Evolutionary conservation across 2,888 invertebrate genomes (phyloP).

Genomic region (Drosophila pseudotalamancana): DNA sequence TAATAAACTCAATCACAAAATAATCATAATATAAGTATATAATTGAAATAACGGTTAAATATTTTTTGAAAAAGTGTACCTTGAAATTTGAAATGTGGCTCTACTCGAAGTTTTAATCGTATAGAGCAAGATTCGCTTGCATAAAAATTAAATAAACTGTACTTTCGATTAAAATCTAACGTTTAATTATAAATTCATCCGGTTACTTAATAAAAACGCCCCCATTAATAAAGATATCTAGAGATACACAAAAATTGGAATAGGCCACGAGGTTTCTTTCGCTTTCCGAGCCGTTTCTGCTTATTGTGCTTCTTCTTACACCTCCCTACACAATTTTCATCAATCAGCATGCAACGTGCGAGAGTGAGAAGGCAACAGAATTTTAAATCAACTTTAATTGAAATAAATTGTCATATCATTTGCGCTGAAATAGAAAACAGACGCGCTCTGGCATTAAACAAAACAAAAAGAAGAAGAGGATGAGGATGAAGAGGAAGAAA

Average conservation of each 20-base stretch:
- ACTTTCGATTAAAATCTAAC: background rate
- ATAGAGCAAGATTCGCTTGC: background rate
- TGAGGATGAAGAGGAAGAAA: slow-evolving; percentile 27
- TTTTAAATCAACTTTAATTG: slow-evolving; percentile 80
- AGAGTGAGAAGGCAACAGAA: slow-evolving; percentile 26
- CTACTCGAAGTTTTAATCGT: background rate
- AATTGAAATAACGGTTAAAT: too few relatives aligned
- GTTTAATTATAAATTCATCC: slow-evolving; percentile 14
- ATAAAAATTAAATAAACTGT: background rate
- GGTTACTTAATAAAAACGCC: slow-evolving; percentile 26
- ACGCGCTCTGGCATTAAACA: slow-evolving; percentile 46
- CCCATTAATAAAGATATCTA: slow-evolving; percentile 20
- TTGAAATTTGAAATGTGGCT: too few relatives aligned
- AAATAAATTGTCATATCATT: slow-evolving; percentile 81
- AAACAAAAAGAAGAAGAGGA: too few relatives aligned
- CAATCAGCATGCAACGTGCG: slow-evolving; percentile 47
- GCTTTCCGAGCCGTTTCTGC: slow-evolving; percentile 7
- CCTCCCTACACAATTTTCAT: slow-evolving; percentile 40
- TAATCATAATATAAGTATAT: too few relatives aligned
- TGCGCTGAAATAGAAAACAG: slow-evolving; percentile 50
- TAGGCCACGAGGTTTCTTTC: slow-evolving; percentile 26
- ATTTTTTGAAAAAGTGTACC: too few relatives aligned
- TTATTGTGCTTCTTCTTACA: slow-evolving; percentile 28
- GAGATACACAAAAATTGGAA: slow-evolving; percentile 30
- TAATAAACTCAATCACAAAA: too few relatives aligned